Base-by-base conservation (phyloP, 2,113 vertebrate species). In the Rhabdomys dilectus region DNA sequence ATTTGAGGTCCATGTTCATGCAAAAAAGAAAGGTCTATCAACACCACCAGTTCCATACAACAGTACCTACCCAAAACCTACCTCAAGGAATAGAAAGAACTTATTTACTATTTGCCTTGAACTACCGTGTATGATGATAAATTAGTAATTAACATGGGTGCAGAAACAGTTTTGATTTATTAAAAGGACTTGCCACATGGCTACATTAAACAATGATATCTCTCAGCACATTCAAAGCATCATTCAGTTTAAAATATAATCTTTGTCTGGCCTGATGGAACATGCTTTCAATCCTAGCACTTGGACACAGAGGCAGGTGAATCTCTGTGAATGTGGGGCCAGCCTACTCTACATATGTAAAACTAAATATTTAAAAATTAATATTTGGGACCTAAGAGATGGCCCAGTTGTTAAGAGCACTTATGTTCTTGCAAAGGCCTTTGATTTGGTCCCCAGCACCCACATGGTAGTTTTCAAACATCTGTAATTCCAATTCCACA, bases 111-210 rank as follows among this genome's bases (percentile, higher is more conserved):
- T 31, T 53, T 80, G 12, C 62, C 95, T 76, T 34, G 66, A 85
- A n/a, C 22, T n/a, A 81, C 24, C 21, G 15, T 58, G 53, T 58
- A 39, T 24, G 21, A 58, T 15, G 11, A 58, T 13, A 81, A 26
- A 58, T 81, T 81, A 81, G 51, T 56, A 81, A 78, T 31, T 45
- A 58, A 56, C 5, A 3, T n/a, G 2, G 1, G 0, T 81, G 36
- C 53, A 58, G n/a, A 81, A n/a, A 89, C 12, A n/a, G 24, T 87
- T 31, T 94, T 95, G 22, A n/a, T n/a, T 81, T 81, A 81, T n/a
- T 51, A 62, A 89, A 91, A 96, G 21, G 7, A 75, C 60, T 93
- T 96, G 45, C 12, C 36, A 51, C 8, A 21, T 21, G n/a, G 31
- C 68, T 96, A 53, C 85, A 91, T 92, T 66, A 80, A 76, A 92